phyloP scores from a whole-genome alignment of 2,797 vertebrate genomes.

The Epinephelus coioides region DNA sequence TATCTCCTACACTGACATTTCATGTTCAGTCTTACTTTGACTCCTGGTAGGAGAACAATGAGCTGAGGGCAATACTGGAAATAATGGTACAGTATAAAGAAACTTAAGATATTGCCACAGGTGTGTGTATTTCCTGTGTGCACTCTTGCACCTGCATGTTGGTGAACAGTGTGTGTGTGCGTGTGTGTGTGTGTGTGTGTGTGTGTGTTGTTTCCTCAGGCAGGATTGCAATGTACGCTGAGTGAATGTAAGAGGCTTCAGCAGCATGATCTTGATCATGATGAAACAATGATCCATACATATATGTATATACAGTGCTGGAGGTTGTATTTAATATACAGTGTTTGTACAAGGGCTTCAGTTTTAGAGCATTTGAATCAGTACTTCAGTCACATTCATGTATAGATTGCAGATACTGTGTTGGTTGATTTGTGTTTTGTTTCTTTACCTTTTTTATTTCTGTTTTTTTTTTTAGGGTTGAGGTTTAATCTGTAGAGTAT shows the following conservation, averaged over 20 bases:
- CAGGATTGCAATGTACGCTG: conserved; percentile 22
- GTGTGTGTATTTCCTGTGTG: conserved; percentile 17
- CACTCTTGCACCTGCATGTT: neutral
- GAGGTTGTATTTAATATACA: conserved; percentile 74
- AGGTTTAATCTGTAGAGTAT: conserved; percentile 57
- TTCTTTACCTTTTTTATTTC: neutral
- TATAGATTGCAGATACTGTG: conserved; percentile 64
- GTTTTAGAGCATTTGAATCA: conserved; percentile 60
- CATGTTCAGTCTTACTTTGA: neutral
- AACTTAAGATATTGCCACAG: conserved; percentile 18
- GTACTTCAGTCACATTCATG: conserved; percentile 73
- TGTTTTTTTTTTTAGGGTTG: neutral
- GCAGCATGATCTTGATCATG: conserved; percentile 28
- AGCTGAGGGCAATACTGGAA: neutral
- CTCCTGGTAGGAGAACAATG: neutral
- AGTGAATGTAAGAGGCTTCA: conserved; percentile 53
- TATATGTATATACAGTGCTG: conserved; percentile 57
- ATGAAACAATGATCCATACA: conserved; percentile 35
- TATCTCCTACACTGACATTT: neutral
- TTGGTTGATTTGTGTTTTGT: conserved; percentile 50
- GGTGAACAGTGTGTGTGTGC: conserved; percentile 21
- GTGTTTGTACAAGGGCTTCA: conserved; percentile 68
- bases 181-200: conserved; percentile 26
- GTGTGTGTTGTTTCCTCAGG: conserved; percentile 27
- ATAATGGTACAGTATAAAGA: neutral